phyloP scores from a whole-genome alignment of 2,113 vertebrate genomes.

The Dinomys branickii region DNA sequence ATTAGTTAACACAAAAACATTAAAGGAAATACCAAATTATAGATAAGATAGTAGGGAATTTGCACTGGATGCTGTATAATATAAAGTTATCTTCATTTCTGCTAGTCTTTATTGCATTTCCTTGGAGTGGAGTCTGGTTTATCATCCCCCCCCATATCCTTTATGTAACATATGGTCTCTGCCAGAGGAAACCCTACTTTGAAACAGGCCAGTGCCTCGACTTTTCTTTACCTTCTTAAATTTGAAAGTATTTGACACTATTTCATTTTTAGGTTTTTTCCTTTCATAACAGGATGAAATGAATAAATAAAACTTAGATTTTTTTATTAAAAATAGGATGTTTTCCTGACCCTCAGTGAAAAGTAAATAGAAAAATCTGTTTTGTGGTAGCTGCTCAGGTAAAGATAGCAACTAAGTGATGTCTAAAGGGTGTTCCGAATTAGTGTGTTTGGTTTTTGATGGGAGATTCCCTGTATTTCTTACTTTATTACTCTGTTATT shows the following conservation, averaged over 20 bases:
- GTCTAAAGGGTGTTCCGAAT: slow-evolving; percentile 25
- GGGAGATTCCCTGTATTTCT: background rate
- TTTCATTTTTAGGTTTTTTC: slow-evolving; percentile 1
- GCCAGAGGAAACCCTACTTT: background rate
- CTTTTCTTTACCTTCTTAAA: background rate
- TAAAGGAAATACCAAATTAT: no score
- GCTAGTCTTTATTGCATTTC: background rate
- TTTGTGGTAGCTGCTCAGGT: slow-evolving; percentile 33
- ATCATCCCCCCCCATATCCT: background rate
- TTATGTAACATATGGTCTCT: background rate
- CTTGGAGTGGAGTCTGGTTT: background rate
- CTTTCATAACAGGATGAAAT: slow-evolving; percentile 26
- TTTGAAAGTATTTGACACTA: background rate
- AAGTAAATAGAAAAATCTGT: background rate
- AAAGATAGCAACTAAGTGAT: background rate
- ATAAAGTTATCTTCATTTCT: no score
- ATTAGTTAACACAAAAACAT: no score
- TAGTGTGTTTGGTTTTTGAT: slow-evolving; percentile 24
- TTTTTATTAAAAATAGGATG: slow-evolving; percentile 32
- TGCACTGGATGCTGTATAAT: no score
- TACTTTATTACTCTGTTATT: slow-evolving; percentile 42
- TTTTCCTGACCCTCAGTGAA: background rate
- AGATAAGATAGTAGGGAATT: no score
- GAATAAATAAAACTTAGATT: slow-evolving; percentile 9
- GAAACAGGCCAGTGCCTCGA: background rate